Conservation (phyloP, 2,888 invertebrate genomes). For the Agriopis leucophaearia region DNA sequence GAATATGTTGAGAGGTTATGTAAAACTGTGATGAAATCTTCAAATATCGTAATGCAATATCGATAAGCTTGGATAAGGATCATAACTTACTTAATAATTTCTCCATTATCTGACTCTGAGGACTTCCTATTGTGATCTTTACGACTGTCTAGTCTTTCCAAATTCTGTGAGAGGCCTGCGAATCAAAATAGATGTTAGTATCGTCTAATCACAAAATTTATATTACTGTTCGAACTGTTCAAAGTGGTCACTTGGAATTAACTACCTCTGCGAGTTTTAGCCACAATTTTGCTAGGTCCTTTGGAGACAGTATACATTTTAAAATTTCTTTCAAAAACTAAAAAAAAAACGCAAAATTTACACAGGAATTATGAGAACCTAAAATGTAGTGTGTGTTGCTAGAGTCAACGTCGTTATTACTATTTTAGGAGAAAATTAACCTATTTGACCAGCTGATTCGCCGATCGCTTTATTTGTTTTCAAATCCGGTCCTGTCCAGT, state of each 20-base stretch:
- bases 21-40: slow-evolving; percentile 81
- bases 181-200: slow-evolving; percentile 60
- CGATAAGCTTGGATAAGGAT: slow-evolving; percentile 45
- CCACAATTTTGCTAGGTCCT: slow-evolving; percentile 95
- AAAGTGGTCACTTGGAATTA: slow-evolving; percentile 22
- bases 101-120: slow-evolving; percentile 89
- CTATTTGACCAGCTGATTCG: too few relatives aligned
- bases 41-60: slow-evolving; percentile 53
- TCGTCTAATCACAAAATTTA: slow-evolving; percentile 44
- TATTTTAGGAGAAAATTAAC: slow-evolving; percentile 18
- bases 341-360: slow-evolving; percentile 74
- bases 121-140: slow-evolving; percentile 90
- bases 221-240: slow-evolving; percentile 2
- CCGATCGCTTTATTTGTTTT: too few relatives aligned
- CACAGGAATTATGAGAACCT: slow-evolving; percentile 64
- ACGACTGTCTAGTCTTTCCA: slow-evolving; percentile 92
- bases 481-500: too few relatives aligned
- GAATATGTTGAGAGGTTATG: slow-evolving; percentile 74
- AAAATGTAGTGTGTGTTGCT: slow-evolving; percentile 19
- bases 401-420: not conserved
- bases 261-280: slow-evolving; percentile 93
- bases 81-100: slow-evolving; percentile 87
- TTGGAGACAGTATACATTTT: slow-evolving; percentile 95
- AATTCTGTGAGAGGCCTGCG: slow-evolving; percentile 92
- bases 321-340: slow-evolving; percentile 74